Base-by-base conservation (phyloP, 2,113 vertebrate species). In the Origma solitaria region DNA sequence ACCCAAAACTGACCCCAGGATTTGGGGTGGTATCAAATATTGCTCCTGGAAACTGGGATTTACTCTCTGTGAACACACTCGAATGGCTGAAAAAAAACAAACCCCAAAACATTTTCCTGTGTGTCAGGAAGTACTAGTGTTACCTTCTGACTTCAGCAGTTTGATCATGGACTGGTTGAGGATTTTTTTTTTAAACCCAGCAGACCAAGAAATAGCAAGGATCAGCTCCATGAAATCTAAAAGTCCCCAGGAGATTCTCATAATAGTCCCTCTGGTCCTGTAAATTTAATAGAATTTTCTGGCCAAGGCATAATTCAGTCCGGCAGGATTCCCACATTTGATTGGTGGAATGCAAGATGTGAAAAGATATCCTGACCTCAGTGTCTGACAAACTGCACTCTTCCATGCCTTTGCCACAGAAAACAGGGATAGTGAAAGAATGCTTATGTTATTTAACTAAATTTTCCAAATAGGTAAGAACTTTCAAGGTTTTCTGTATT, bases 21-120 rank as follows among this genome's bases (percentile, higher is more conserved):
- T n/a, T 85, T 75, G 60, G 50, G 4, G 2, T 50, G 45, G 13
- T 31, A 13, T 31, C 31, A 42, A 58, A 37, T 18, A 44, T 33
- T 9, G 2, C 44, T 35, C 30, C 82, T 44, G 61, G 3, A 4
- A 14, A 12, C 37, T 42, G 30, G 57, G 44, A 51, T 77, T 86
- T 58, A 5, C 35, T 42, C 31, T 15, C 21, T 58, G 13, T 35
- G 61, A 42, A 7, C 25, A 25, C 42, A 11, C 7, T 17, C 0
- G 0, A 5, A 21, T 7, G 31, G 22, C 21, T 77, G 49, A 13
- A 6, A 54, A 27, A 45, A 57, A 33, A 1, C 1, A 57, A 31
- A 1, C 0, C 24, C 37, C 42, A 8, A 57, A 87, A 24, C 7
- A 6, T 47, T 80, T 83, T 14, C 27, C 25, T 37, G 28, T 44